Evolutionary conservation across 2,797 vertebrate species (phyloP).

Genomic region (Lophius americanus): DNA sequence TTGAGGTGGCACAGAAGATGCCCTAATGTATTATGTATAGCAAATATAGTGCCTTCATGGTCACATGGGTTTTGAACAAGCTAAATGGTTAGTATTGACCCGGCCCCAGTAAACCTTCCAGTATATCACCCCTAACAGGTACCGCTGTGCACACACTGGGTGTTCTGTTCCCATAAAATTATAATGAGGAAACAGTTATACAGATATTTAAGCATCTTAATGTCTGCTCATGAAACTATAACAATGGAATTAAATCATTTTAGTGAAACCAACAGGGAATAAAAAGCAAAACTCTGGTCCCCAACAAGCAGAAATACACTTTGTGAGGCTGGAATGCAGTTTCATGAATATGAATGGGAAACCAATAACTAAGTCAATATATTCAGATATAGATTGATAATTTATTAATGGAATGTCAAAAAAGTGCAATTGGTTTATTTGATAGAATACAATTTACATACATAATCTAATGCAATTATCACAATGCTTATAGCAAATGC

Average conservation of each 20-base stretch:
- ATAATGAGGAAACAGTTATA: conserved; percentile 4
- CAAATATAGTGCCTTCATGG: conserved; percentile 23
- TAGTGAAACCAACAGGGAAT: not conserved
- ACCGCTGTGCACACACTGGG: conserved; percentile 10
- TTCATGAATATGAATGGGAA: not conserved
- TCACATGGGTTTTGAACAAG: conserved; percentile 41
- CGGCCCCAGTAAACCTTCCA: conserved; percentile 18
- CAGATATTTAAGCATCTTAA: conserved; percentile 7
- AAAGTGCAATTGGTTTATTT: no score
- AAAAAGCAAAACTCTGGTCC: not conserved
- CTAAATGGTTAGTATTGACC: conserved; percentile 41
- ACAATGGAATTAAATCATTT: not conserved
- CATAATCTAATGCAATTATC: no score
- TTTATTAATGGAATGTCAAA: not conserved
- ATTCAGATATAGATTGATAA: not conserved
- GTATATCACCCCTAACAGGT: conserved; percentile 28
- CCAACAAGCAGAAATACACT: not conserved
- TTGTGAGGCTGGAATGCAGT: not conserved
- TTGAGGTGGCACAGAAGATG: conserved; percentile 12
- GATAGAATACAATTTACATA: no score
- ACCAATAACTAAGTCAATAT: not conserved
- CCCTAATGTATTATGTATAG: conserved; percentile 11
- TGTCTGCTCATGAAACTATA: not conserved
- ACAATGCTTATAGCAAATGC: no score
- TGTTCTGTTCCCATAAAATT: conserved; percentile 16